These are phyloP conservation scores for Pipistrellus nathusii DNA, from an alignment of 2,797 vertebrate genomes.

Conservation along the genomic window DNA sequence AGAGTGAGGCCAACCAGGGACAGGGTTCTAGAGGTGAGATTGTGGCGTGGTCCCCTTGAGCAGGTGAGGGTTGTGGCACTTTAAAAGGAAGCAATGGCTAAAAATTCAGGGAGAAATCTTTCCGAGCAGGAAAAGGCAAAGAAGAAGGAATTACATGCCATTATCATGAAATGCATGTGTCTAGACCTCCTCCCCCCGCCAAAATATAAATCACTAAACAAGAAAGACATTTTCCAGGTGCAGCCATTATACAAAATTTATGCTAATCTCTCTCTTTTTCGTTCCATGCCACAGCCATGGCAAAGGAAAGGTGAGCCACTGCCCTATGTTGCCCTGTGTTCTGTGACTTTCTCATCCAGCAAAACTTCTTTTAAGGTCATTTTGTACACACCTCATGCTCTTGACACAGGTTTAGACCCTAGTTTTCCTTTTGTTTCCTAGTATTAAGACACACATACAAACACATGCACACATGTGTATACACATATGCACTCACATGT, in stretches of 20 bases:
- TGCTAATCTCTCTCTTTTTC: background rate
- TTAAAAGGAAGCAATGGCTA: background rate
- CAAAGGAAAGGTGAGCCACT: conserved; percentile 82
- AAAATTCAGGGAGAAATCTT: background rate
- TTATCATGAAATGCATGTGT: background rate
- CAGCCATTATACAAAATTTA: background rate
- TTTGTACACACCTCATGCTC: background rate
- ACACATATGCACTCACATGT: rapidly evolving
- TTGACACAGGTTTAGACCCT: rapidly evolving
- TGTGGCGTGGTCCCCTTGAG: background rate
- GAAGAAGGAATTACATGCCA: background rate
- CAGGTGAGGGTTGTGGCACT: no score
- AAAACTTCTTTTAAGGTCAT: background rate
- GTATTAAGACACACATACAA: background rate
- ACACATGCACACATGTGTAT: rapidly evolving
- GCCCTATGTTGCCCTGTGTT: no score
- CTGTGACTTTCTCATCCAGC: background rate
- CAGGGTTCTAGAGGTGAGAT: background rate
- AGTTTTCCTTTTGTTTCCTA: background rate
- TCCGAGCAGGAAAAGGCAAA: background rate
- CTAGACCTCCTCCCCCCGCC: background rate
- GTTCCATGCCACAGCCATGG: background rate
- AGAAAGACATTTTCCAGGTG: background rate
- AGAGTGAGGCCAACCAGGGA: background rate
- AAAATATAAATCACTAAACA: background rate